phyloP scores from a whole-genome alignment of 2,113 vertebrate species.

The Crotalus tigris region DNA sequence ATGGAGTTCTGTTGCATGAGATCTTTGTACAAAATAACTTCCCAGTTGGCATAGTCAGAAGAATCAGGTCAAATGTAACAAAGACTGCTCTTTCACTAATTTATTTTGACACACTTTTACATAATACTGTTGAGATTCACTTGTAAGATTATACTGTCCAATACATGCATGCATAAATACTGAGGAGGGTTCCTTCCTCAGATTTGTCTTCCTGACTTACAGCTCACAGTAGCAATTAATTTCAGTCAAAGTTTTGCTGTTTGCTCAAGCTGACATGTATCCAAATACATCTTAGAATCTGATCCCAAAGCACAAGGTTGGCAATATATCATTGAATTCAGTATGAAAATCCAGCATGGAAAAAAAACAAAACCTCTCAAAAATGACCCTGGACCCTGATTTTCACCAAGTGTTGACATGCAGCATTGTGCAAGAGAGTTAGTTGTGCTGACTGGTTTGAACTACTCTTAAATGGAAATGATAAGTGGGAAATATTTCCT shows the following conservation, averaged over 20 bases:
- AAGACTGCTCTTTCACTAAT: background rate
- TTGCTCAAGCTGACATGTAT: background rate
- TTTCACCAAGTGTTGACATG: background rate
- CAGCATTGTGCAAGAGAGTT: background rate
- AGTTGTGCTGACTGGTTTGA: background rate
- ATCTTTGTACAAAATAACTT: conserved; percentile 23
- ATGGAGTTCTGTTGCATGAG: background rate
- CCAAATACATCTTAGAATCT: background rate
- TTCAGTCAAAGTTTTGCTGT: background rate
- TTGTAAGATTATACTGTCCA: background rate
- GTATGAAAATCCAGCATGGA: background rate
- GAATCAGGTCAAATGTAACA: conserved; percentile 5
- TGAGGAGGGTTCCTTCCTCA: background rate
- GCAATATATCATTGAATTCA: background rate
- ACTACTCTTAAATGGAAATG: background rate
- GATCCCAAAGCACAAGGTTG: background rate
- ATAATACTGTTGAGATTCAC: background rate
- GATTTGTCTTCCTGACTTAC: background rate
- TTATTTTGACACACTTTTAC: conserved; percentile 13
- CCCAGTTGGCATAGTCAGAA: background rate
- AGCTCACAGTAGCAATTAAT: background rate
- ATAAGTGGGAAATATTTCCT: background rate
- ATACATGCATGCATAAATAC: background rate
- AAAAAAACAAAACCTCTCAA: background rate
- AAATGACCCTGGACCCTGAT: background rate